Conservation (phyloP, 2,113 vertebrate species). For the Mesoclemmys tuberculata region DNA sequence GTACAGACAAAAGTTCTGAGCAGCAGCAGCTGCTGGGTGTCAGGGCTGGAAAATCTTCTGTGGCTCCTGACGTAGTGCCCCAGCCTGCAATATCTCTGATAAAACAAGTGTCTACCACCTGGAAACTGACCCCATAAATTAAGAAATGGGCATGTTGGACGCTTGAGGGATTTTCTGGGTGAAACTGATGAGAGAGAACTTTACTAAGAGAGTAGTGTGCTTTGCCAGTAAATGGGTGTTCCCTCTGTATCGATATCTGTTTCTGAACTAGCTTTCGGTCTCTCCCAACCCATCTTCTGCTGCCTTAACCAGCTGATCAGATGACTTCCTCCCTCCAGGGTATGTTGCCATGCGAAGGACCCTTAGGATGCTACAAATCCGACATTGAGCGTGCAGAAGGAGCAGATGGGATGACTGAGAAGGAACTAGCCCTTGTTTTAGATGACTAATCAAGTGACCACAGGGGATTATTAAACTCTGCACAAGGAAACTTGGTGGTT, state of each 20-base stretch:
- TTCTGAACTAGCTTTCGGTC: background rate
- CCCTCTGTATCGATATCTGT: too few species aligned
- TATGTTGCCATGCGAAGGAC: background rate
- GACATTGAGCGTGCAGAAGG: background rate
- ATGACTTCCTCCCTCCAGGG: background rate
- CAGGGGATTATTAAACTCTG: constrained; percentile 18
- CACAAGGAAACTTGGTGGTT: background rate
- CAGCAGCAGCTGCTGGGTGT: background rate
- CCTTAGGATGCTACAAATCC: background rate
- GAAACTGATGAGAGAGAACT: background rate
- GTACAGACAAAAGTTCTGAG: background rate
- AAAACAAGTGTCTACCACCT: background rate
- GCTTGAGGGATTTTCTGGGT: background rate
- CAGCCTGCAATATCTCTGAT: background rate
- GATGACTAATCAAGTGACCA: background rate
- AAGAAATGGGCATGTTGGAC: background rate
- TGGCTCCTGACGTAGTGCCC: background rate
- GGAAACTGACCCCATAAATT: background rate
- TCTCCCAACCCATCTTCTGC: background rate
- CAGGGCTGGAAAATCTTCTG: background rate
- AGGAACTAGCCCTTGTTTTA: background rate
- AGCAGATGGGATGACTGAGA: constrained; percentile 19
- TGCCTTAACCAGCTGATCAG: rapidly evolving
- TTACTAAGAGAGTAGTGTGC: background rate
- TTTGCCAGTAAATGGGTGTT: background rate